Base-by-base conservation (phyloP, 23 tunicate species). In the Styela clava region DNA sequence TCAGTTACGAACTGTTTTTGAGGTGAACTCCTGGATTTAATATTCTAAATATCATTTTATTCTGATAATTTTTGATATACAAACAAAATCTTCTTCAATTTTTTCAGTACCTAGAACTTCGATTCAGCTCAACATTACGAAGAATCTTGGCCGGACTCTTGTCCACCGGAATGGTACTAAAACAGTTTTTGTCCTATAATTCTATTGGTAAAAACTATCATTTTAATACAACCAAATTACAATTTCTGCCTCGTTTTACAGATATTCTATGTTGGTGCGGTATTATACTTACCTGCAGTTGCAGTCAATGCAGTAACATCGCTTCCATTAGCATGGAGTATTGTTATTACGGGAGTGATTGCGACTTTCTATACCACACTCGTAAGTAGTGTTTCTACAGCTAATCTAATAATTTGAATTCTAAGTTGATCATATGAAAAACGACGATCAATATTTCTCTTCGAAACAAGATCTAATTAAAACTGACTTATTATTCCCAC, bases 61-160 rank as follows among this genome's bases (percentile, higher is more conserved):
- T 7, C 12, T 44, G 56, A 12, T 12, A 44, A n/a, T n/a, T n/a
- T 12, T 44, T 12, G 56, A 7, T 44, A 44, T 44, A 44, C 56
- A 7, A 12, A 44, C 56, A 44, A 44, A n/a, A n/a, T n/a, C n/a
- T n/a, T n/a, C 56, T 44, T 44, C 56, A 44, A n/a, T 64, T 7
- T 5, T 64, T 64, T 64, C 69, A 64, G 69, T 64, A 24, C 18
- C 18, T 64, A 16, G 69, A 64, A 19, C 69, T 64, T 64, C 69
- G 69, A 64, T 64, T 5, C 31, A 64, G 18, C 69, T 64, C 69
- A 16, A 64, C 3, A 19, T 16, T 26, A 16, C 9, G 29, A 29
- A 29, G 71, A 67, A 67, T 29, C 24, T 67, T 1, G 71, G 1
- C 71, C 31, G 71, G 30, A 24, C 9, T 67, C 16, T 1, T 29